phyloP scores from a whole-genome alignment of 35 echinoderm and acorn worm genomes.

The Apostichopus parvimensis region DNA sequence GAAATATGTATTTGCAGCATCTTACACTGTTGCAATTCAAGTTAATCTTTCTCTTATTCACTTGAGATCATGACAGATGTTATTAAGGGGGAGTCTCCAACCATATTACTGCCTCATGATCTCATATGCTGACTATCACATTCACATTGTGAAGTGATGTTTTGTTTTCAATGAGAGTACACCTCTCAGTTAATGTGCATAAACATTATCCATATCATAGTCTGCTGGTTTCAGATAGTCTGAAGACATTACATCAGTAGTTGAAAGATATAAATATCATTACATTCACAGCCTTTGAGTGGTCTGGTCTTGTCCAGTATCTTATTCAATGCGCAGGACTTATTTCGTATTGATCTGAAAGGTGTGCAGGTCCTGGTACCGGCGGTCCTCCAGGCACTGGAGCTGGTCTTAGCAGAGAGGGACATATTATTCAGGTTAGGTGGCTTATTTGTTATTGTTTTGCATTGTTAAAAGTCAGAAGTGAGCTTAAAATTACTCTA shows the following conservation, averaged over 20 bases:
- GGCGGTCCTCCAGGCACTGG: constrained; percentile 81
- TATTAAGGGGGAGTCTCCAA: no score
- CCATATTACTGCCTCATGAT: neutral
- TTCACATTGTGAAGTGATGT: neutral
- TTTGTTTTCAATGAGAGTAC: no score
- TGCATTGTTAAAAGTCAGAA: neutral
- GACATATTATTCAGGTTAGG: constrained; percentile 68
- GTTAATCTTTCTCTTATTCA: no score
- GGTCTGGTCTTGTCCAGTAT: constrained; percentile 93
- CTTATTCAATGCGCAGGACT: constrained; percentile 82
- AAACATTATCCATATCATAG: neutral
- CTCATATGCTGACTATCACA: neutral
- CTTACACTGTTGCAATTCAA: no score
- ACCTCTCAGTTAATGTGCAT: no score
- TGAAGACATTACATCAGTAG: neutral
- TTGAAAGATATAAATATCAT: neutral
- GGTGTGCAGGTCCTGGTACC: constrained; percentile 92
- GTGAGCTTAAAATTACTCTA: neutral
- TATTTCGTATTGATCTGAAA: constrained; percentile 92
- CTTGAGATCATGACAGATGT: no score
- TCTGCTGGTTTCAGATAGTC: neutral
- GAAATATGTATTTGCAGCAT: no score
- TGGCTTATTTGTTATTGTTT: neutral
- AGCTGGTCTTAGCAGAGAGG: constrained; percentile 84
- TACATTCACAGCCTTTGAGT: constrained; percentile 75